A percentile compares a stretch with the other conserved stretches of the same genome.
These are phyloP conservation scores for Limnephilus marmoratus DNA, from an alignment of 2,888 invertebrate genomes.

Conservation along the genomic window DNA sequence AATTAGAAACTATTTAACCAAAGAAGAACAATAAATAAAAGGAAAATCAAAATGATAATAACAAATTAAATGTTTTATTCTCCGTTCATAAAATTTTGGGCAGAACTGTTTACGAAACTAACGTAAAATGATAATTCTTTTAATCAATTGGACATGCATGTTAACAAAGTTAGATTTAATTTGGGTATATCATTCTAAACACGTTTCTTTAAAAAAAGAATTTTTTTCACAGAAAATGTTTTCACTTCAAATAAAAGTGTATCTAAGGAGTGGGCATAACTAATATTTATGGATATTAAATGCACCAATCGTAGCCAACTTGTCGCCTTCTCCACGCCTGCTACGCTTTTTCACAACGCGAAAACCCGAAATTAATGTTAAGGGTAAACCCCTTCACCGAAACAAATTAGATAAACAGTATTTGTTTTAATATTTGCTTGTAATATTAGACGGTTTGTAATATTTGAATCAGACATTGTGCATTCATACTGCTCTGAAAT, in stretches of 20 bases:
- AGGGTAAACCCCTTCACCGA: no score
- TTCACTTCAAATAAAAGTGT: neutral
- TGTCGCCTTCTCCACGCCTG: conserved; percentile 15
- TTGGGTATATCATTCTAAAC: neutral
- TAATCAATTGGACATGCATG: neutral
- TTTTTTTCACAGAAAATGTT: no score
- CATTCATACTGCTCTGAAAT: no score
- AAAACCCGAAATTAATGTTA: no score
- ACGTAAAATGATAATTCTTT: neutral
- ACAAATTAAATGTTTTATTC: neutral
- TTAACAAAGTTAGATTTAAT: neutral
- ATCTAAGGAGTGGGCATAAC: neutral
- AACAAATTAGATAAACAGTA: no score
- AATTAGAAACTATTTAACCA: no score
- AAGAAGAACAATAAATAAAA: neutral
- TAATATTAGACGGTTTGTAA: no score
- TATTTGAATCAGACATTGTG: no score
- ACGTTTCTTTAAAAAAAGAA: neutral
- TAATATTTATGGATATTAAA: neutral
- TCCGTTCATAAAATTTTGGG: neutral
- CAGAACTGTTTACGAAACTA: neutral
- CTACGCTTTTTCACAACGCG: conserved; percentile 18
- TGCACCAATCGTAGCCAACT: neutral
- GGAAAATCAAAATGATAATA: neutral
- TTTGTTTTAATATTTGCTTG: no score